These are phyloP conservation scores for Mermis nigrescens DNA, from an alignment of 2,888 invertebrate genomes.

Conservation along the genomic window DNA sequence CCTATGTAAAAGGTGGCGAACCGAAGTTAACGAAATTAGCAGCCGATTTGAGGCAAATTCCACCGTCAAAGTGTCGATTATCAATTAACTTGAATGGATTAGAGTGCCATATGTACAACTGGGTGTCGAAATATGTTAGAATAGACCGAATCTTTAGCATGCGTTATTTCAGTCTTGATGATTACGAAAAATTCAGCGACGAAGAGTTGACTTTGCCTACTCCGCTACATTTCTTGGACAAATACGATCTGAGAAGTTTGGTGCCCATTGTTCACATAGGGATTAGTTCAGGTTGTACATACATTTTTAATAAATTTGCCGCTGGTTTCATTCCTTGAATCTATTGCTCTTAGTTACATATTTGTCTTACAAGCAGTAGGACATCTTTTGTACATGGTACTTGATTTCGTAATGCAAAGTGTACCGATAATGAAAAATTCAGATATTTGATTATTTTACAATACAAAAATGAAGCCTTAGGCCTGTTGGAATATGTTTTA, in stretches of 20 bases:
- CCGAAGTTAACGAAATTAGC: not conserved
- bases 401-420: too few species aligned
- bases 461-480: too few species aligned
- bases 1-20: slow-evolving; percentile 40
- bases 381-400: too few species aligned
- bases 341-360: too few species aligned
- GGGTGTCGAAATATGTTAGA: slow-evolving; percentile 31
- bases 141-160: not conserved
- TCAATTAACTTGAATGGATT: slow-evolving; percentile 79
- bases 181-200: not conserved
- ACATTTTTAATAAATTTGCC: not conserved
- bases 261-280: slow-evolving; percentile 75
- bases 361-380: too few species aligned
- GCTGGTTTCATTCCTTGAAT: not conserved
- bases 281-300: not conserved
- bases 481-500: too few species aligned
- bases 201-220: not conserved
- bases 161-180: not conserved
- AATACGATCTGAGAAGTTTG: slow-evolving; percentile 62
- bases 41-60: not conserved
- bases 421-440: too few species aligned
- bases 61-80: slow-evolving; percentile 48
- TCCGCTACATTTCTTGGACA: not conserved
- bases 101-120: slow-evolving; percentile 82
- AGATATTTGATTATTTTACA: too few species aligned